Conservation (phyloP, 2,113 vertebrate genomes). For the Xerus inauris region DNA sequence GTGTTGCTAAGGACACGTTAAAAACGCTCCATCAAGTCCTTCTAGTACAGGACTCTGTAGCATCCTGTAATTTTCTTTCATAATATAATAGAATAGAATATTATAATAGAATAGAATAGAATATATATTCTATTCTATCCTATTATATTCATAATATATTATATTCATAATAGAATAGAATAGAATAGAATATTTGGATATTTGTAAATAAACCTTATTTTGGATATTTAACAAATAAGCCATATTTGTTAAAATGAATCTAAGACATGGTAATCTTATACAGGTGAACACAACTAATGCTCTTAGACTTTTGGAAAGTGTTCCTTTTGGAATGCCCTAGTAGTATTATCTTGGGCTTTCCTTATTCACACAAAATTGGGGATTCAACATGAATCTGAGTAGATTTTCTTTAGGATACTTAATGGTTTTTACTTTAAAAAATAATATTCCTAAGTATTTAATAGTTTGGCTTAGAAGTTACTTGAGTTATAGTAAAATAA, state of each 20-base stretch:
- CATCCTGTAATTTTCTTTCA: not conserved
- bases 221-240: constrained; percentile 37
- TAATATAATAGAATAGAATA: too few relatives aligned
- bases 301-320: not conserved
- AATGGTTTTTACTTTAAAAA: not conserved
- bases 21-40: not conserved
- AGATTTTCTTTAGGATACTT: constrained; percentile 22
- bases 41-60: not conserved
- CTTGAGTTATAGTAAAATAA: not conserved
- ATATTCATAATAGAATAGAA: too few relatives aligned
- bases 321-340: not conserved
- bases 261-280: not conserved
- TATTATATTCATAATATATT: too few relatives aligned
- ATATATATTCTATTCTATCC: too few relatives aligned
- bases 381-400: constrained; percentile 5
- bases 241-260: not conserved
- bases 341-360: not conserved
- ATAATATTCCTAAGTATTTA: not conserved
- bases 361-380: not conserved
- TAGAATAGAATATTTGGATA: constrained; percentile 39
- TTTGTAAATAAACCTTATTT: constrained; percentile 14
- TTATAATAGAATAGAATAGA: too few relatives aligned
- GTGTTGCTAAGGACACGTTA: not conserved
- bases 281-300: not conserved
- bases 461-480: not conserved